These are phyloP conservation scores for Hippocampus guttulatus DNA, from an alignment of 2,113 vertebrate species.

Conservation along the genomic window DNA sequence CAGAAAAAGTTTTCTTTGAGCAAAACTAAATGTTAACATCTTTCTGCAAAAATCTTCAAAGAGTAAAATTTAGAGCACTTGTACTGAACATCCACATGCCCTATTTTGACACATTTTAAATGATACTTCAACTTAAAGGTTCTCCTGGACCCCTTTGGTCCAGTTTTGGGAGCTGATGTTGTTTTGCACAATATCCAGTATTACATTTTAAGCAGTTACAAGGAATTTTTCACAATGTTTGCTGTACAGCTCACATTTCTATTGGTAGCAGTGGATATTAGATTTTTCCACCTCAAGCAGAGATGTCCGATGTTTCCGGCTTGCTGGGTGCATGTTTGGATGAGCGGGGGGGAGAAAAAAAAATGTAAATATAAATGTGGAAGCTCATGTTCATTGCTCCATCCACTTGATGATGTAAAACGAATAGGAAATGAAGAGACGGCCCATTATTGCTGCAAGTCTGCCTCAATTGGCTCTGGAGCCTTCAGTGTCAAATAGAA, in stretches of 20 bases:
- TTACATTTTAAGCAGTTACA: no score
- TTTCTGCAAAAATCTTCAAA: no score
- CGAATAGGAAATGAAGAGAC: conserved; percentile 52
- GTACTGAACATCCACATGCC: no score
- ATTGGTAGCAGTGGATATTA: conserved; percentile 17
- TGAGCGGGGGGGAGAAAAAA: neutral
- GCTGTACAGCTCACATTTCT: neutral
- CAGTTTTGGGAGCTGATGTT: no score
- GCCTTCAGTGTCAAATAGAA: conserved; percentile 52
- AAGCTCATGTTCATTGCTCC: conserved; percentile 47
- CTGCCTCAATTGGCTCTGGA: conserved; percentile 49
- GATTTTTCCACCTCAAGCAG: conserved; percentile 12
- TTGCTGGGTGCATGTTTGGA: conserved; percentile 43
- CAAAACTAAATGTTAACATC: neutral
- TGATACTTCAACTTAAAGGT: no score
- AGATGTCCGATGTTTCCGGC: conserved; percentile 30
- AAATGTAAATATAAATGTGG: conserved; percentile 24
- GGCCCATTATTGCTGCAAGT: conserved; percentile 57
- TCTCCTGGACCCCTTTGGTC: no score
- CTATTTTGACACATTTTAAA: no score
- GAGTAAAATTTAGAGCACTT: no score
- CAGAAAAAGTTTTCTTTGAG: no score
- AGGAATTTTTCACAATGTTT: no score
- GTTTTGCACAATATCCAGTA: no score
- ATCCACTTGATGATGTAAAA: conserved; percentile 59